These are phyloP conservation scores for Heterodera schachtii DNA, from an alignment of 1,140 invertebrate species.

Conservation along the genomic window DNA sequence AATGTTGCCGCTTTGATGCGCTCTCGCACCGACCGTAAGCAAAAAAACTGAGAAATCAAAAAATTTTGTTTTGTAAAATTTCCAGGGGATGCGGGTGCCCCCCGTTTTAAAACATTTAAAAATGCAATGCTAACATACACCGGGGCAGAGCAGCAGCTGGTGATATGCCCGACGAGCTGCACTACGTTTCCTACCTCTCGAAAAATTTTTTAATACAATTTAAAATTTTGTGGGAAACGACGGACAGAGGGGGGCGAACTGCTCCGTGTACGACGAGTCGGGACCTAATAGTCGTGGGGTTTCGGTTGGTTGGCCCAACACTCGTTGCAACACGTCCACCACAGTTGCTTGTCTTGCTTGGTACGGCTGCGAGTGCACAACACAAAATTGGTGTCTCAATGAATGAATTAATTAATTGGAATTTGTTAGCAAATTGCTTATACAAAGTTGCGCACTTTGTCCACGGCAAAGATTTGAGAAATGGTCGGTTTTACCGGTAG, in stretches of 20 bases:
- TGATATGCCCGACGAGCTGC: constrained; percentile 96
- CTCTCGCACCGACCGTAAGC: constrained; percentile 76
- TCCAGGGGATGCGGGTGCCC: no score
- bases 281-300: constrained; percentile 78
- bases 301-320: constrained; percentile 79
- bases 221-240: constrained; percentile 97
- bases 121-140: constrained; percentile 82
- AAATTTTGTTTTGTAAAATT: no score
- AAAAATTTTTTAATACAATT: constrained; percentile 94
- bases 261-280: constrained; percentile 74
- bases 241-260: no score
- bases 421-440: no score
- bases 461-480: no score
- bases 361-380: constrained; percentile 90
- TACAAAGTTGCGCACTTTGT: no score
- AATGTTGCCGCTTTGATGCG: no score
- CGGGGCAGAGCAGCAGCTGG: constrained; percentile 94
- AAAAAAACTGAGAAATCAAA: no score
- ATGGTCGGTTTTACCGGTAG: no score
- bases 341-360: constrained; percentile 74
- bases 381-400: constrained; percentile 87
- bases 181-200: constrained; percentile 70
- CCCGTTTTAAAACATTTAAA: no score
- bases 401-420: constrained; percentile 28
- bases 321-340: constrained; percentile 77